A percentile compares a stretch with the other conserved stretches of the same genome.
Conservation (phyloP, 2,888 invertebrate genomes). For the Gastracanthus pulcherrimus region DNA sequence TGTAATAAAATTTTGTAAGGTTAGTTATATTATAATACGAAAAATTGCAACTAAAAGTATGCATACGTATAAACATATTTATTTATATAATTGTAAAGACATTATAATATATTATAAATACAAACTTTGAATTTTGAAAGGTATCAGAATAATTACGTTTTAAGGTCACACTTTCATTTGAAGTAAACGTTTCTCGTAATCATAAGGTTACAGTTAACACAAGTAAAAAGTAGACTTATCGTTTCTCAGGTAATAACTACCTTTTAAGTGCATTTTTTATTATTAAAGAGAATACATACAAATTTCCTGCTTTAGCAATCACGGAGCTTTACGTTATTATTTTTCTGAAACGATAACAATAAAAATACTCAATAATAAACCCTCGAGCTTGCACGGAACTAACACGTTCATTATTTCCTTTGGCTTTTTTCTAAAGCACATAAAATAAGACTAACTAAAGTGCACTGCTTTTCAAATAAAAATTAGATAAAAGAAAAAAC, state of each 20-base stretch:
- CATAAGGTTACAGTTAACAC: too few species aligned
- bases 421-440: neutral
- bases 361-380: slow-evolving; percentile 15
- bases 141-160: too few species aligned
- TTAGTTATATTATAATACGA: too few species aligned
- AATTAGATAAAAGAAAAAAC: neutral
- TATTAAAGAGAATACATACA: neutral
- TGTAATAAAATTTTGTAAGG: too few species aligned
- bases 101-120: too few species aligned
- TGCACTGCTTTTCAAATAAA: neutral
- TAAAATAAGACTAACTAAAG: neutral
- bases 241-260: neutral
- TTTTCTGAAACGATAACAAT: neutral
- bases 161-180: too few species aligned
- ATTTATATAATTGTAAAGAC: too few species aligned
- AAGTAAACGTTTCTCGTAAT: too few species aligned
- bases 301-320: neutral
- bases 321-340: neutral
- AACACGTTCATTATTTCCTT: neutral
- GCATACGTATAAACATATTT: too few species aligned
- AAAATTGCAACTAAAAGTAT: too few species aligned
- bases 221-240: too few species aligned
- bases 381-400: neutral
- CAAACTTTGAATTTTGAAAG: too few species aligned
- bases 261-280: neutral